Conservation (phyloP, 2,113 vertebrate genomes). For the Ciconia stormi region DNA sequence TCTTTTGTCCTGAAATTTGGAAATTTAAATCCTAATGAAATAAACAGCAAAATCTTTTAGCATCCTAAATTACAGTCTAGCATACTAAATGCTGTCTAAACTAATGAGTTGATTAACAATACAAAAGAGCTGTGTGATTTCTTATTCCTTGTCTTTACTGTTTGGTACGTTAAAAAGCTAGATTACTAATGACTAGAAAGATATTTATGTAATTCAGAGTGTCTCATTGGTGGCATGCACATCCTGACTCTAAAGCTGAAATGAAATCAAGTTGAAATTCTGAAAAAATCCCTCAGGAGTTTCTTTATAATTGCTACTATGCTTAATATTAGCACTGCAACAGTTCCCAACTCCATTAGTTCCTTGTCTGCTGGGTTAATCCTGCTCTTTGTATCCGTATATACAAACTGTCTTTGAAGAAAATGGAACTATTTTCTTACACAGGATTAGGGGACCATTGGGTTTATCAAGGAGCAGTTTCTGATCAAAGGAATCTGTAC, state of each 20-base stretch:
- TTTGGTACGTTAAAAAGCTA: background rate
- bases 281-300: background rate
- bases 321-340: background rate
- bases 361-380: background rate
- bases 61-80: background rate
- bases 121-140: background rate
- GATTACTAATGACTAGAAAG: conserved; percentile 3
- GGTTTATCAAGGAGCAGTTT: background rate
- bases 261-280: conserved; percentile 5
- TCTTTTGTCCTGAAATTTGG: background rate
- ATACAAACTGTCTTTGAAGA: background rate
- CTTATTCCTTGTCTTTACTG: background rate
- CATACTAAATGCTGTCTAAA: background rate
- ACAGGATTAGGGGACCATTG: background rate
- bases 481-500: background rate
- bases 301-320: background rate
- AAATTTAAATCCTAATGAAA: background rate
- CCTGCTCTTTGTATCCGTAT: background rate
- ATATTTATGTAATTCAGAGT: background rate
- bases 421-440: background rate
- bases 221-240: background rate
- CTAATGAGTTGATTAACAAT: background rate
- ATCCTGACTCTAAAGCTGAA: background rate
- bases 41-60: background rate
- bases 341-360: background rate